These are phyloP conservation scores for Cheirogaleus major DNA, from an alignment of 2,797 vertebrate species.

Conservation along the genomic window DNA sequence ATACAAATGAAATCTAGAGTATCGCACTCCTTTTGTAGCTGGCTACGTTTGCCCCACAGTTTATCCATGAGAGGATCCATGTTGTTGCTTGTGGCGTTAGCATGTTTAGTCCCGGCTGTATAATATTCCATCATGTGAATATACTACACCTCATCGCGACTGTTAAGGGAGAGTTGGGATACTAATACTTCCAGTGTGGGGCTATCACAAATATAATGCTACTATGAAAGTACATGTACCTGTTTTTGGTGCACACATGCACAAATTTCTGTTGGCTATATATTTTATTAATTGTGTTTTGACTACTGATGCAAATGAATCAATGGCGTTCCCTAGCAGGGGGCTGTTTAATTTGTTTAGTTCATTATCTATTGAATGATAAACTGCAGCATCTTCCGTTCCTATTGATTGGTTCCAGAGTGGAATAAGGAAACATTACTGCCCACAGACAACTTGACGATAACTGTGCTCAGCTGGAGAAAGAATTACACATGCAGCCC, in stretches of 20 bases:
- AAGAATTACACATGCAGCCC: neutral
- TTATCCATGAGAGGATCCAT: neutral
- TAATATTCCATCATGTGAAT: neutral
- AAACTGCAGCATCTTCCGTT: neutral
- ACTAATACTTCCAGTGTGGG: neutral
- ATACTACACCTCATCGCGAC: neutral
- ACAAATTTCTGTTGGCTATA: neutral
- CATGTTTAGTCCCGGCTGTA: neutral
- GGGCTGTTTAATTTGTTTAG: neutral
- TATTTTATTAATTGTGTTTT: neutral
- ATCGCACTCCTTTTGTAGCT: neutral
- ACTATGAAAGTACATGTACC: neutral
- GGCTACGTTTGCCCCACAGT: neutral
- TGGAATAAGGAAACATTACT: constrained; percentile 21
- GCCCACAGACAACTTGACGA: constrained; percentile 11
- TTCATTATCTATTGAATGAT: neutral
- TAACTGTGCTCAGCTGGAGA: constrained; percentile 46
- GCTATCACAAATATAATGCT: neutral
- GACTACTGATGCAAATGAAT: constrained; percentile 16
- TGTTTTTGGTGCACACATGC: neutral
- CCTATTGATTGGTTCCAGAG: neutral
- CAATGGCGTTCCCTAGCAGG: neutral
- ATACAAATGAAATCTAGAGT: neutral
- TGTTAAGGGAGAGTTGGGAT: neutral
- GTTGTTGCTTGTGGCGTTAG: neutral